Evolutionary conservation across 2,113 vertebrate species (phyloP), one percentile per base, ranked within the genome.

Genomic region (Acanthisitta chloris): DNA sequence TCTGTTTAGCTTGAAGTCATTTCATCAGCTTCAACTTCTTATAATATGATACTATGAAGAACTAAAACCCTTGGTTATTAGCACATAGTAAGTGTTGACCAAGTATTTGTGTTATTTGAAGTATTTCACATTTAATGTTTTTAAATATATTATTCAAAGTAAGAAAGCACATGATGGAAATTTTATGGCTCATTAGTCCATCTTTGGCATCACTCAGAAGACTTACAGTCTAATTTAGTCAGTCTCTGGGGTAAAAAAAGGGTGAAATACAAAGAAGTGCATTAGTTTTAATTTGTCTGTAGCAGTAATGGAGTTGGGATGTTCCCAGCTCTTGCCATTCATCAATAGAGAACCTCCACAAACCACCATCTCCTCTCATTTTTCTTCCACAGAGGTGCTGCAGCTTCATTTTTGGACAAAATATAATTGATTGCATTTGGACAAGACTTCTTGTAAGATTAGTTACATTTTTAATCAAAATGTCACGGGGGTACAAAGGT

Each of bases 221-320:
- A 24, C 55, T 43, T 77, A 12, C 78, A 88, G n/a, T 74, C 40
- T 61, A 86, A 48, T 96, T 86, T 78, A 78, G 33, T 65, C 29
- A 67, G 25, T 48, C 64, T 83, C 28, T 38, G 46, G n/a, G 12
- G 55, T 90, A 76, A 59, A 82, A 81, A 88, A 74, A 40, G 62
- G 26, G 2, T 36, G 59, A 66, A 95, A 45, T 26, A 52, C 46
- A 58, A 77, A 92, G 85, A 43, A 83, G 88, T 78, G 12, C 88
- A 90, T 93, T 96, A 26, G 13, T 96, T 90, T 86, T 90, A 61
- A 95, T 97, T 94, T 96, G 79, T 73, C 79, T 83, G 12, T 64
- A 86, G 70, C 55, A 67, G 46, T 49, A 73, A 48, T 70, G 79
- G 73, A 74, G 36, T 90, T 71, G 55, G 43, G 59, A 20, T 6